Evolutionary conservation across 1,140 invertebrate genomes (phyloP).

Genomic region (Gryon sp.): DNA sequence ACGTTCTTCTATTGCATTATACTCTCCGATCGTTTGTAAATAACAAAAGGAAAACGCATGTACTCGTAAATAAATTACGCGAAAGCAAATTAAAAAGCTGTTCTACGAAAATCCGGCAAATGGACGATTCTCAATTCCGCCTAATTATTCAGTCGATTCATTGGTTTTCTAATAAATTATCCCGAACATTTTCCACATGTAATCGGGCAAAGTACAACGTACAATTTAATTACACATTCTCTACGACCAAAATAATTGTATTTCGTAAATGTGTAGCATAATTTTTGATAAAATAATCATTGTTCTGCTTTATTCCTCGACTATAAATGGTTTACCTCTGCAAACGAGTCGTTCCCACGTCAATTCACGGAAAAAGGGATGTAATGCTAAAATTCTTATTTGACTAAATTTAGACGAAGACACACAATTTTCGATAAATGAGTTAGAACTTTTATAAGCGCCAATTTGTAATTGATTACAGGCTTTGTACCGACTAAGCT

Average conservation of each 20-base stretch:
- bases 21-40: not conserved
- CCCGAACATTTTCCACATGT: not conserved
- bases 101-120: not conserved
- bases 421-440: conserved; percentile 37
- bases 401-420: conserved; percentile 24
- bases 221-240: conserved; percentile 38
- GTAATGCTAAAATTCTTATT: conserved; percentile 31
- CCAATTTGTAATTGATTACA: conserved; percentile 58
- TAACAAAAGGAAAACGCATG: conserved; percentile 10
- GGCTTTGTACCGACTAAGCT: conserved; percentile 49
- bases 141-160: conserved; percentile 24
- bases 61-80: conserved; percentile 12
- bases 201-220: conserved; percentile 29
- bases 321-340: too few species aligned
- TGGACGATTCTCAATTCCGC: conserved; percentile 5
- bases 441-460: conserved; percentile 39
- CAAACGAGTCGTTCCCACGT: conserved; percentile 49
- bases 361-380: conserved; percentile 38
- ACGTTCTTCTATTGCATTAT: conserved; percentile 3
- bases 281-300: too few species aligned
- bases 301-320: too few species aligned
- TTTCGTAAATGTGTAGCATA: conserved; percentile 6
- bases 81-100: not conserved
- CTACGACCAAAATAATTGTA: conserved; percentile 7
- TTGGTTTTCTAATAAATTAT: conserved; percentile 25